Conservation (phyloP, 2,113 vertebrate genomes). For the Entelurus aequoreus region DNA sequence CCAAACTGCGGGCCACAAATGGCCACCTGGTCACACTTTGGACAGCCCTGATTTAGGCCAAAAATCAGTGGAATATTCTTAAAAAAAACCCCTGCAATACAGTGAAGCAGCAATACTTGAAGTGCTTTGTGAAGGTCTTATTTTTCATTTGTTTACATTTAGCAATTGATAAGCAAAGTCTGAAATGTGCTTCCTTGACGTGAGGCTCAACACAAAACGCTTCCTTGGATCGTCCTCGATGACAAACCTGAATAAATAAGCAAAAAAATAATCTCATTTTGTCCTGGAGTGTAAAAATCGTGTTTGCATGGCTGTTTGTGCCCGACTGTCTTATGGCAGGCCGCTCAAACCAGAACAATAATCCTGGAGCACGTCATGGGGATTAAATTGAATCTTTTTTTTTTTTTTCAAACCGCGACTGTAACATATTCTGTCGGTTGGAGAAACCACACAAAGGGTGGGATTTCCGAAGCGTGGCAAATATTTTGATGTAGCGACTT, state of each 20-base stretch:
- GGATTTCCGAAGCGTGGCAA: slow-evolving; percentile 1
- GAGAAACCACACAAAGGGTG: slow-evolving; percentile 8
- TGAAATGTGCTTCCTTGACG: slow-evolving; percentile 19
- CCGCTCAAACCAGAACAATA: slow-evolving; percentile 43
- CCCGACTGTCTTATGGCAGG: slow-evolving; percentile 50
- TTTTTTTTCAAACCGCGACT: slow-evolving; percentile 18
- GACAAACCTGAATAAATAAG: slow-evolving; percentile 24
- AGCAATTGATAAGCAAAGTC: slow-evolving; percentile 26
- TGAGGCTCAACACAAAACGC: slow-evolving; percentile 47
- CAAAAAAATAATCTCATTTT: slow-evolving; percentile 66
- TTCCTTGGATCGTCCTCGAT: slow-evolving; percentile 55
- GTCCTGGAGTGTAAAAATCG: slow-evolving; percentile 67
- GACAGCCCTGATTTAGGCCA: too few species aligned
- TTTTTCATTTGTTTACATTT: background rate
- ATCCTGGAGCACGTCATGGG: slow-evolving; percentile 41
- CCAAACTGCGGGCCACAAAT: too few species aligned
- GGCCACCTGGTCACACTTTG: too few species aligned
- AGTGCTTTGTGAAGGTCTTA: background rate
- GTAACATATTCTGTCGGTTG: slow-evolving; percentile 33
- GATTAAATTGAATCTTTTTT: slow-evolving; percentile 29
- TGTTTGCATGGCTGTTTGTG: slow-evolving; percentile 67
- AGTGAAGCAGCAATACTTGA: too few species aligned
- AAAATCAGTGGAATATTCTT: too few species aligned
- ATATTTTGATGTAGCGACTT: slow-evolving; percentile 7
- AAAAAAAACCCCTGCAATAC: too few species aligned